phyloP scores from a whole-genome alignment of 2,888 invertebrate genomes.

The Agriotes lineatus region DNA sequence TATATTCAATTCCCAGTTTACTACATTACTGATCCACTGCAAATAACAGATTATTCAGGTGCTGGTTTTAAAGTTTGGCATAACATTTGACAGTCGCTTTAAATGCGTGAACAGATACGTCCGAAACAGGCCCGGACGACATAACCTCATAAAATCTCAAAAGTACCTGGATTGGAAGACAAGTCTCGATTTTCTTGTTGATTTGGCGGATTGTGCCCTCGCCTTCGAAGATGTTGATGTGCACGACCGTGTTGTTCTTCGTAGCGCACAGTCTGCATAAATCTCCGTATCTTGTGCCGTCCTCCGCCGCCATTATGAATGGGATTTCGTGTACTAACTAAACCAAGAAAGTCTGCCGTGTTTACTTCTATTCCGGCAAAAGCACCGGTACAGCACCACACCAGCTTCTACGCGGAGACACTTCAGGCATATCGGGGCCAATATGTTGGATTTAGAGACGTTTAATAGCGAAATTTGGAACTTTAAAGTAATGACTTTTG shows the following conservation, averaged over 20 bases:
- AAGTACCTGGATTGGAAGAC: slow-evolving; percentile 70
- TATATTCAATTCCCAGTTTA: no score
- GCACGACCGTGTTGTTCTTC: slow-evolving; percentile 61
- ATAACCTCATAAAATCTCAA: background rate
- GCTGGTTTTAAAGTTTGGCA: no score
- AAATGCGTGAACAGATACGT: no score
- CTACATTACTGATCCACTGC: no score
- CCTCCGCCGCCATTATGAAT: slow-evolving; percentile 56
- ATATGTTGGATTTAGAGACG: background rate
- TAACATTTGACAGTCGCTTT: no score
- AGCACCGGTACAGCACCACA: background rate
- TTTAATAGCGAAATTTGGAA: background rate
- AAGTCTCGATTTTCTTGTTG: slow-evolving; percentile 70
- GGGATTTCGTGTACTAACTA: slow-evolving; percentile 8
- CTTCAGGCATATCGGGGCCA: background rate
- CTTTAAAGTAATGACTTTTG: slow-evolving; percentile 6
- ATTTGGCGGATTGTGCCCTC: slow-evolving; percentile 69
- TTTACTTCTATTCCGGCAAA: background rate
- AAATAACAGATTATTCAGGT: no score
- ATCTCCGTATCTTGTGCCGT: slow-evolving; percentile 59
- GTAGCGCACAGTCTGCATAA: slow-evolving; percentile 64
- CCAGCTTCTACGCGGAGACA: background rate
- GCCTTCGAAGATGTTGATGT: slow-evolving; percentile 63
- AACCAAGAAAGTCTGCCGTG: slow-evolving; percentile 2
- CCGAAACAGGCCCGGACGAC: no score